Conservation (phyloP, 2,797 vertebrate genomes). For the Aphelocoma californica region DNA sequence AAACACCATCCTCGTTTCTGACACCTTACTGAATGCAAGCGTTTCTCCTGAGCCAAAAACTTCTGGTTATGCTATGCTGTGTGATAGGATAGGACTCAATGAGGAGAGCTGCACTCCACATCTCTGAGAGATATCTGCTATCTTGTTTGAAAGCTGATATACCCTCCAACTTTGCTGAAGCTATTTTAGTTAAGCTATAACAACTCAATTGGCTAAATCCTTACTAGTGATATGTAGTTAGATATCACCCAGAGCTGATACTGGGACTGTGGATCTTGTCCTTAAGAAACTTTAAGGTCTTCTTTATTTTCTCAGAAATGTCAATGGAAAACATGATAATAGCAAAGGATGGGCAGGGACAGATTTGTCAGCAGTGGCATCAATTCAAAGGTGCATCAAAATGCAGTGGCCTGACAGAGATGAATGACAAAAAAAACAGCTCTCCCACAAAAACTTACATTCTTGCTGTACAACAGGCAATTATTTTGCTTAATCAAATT, state of each 20-base stretch:
- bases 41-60: background rate
- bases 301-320: slow-evolving; percentile 50
- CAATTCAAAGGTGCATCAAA: slow-evolving; percentile 23
- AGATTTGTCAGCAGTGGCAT: background rate
- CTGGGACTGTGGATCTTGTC: slow-evolving; percentile 29
- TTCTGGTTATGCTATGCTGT: background rate
- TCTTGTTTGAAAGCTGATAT: slow-evolving; percentile 61
- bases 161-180: slow-evolving; percentile 59
- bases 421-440: background rate
- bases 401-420: background rate
- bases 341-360: slow-evolving; percentile 22
- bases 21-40: background rate
- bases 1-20: background rate
- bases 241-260: slow-evolving; percentile 60
- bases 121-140: slow-evolving; percentile 60
- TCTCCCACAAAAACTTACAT: slow-evolving; percentile 40
- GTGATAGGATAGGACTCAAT: background rate
- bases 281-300: slow-evolving; percentile 49
- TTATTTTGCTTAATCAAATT: slow-evolving; percentile 41
- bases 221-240: slow-evolving; percentile 59
- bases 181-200: slow-evolving; percentile 68
- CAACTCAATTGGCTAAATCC: slow-evolving; percentile 67
- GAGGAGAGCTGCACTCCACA: slow-evolving; percentile 46
- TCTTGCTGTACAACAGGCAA: slow-evolving; percentile 24
- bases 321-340: slow-evolving; percentile 53